Evolutionary conservation across 1,140 invertebrate species (phyloP), one percentile per base, ranked within the genome.

Genomic region (Holotrichia oblita): DNA sequence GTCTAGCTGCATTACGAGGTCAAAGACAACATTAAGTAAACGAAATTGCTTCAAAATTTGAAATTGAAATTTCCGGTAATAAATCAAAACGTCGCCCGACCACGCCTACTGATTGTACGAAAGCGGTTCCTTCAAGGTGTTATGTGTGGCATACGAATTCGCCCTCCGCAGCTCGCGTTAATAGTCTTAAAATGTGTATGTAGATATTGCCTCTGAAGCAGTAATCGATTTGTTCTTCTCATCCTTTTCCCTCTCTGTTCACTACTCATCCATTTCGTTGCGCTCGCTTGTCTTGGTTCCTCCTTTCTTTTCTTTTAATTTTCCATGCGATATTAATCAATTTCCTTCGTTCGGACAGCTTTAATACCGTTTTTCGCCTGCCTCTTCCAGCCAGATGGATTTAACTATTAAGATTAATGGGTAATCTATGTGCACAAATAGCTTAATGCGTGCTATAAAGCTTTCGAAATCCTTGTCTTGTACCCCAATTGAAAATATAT

Each of bases 341-440:
- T 69, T 69, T 69, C 22, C 27, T 7, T 69, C 61, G 61, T 27
- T 10, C 61, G 61, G 61, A 69, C 61, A 69, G 61, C 61, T 14
- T 34, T 69, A 69, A 69, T 69, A 69, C 22, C 61, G 61, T 69
- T 69, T 22, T 69, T 69, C 61, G 61, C 27, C 14, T 69, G 61
- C 61, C 61, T 69, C 24, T 55, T 69, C 61, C 61, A 12, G 14
- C 22, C 61, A 69, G 61, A 69, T 69, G 61, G 61, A 69, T 69
- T 69, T 69, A 69, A 69, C 61, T 69, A 69, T 69, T 69, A 69
- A 69, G 61, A 69, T 69, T 69, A 69, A 69, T 69, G 61, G 61
- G 24, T 69, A 69, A 69, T 69, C 61, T 69, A 69, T 69, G 61
- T 69, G 61, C 20, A 69, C 61, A 69, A 69, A 69, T 69, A 69